These are phyloP conservation scores for Cabera pusaria DNA, from an alignment of 2,888 invertebrate species.

Conservation along the genomic window DNA sequence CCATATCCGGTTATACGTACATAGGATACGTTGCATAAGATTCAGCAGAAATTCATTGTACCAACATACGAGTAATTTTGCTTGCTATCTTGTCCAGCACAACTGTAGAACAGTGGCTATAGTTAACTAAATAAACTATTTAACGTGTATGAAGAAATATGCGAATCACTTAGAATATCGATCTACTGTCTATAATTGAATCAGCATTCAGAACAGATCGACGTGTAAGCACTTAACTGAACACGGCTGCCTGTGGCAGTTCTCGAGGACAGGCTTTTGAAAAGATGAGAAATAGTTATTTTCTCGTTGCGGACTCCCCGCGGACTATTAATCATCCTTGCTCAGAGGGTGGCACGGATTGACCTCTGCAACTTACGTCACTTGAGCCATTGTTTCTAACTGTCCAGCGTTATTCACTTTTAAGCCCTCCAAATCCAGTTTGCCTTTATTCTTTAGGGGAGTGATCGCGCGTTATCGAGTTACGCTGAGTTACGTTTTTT, in stretches of 20 bases:
- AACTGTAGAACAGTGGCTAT: too few relatives aligned
- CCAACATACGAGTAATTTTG: too few relatives aligned
- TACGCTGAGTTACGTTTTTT: slow-evolving; percentile 18
- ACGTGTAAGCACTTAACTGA: slow-evolving; percentile 60
- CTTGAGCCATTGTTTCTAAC: slow-evolving; percentile 43
- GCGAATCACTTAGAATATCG: too few relatives aligned
- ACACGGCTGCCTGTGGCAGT: slow-evolving; percentile 67
- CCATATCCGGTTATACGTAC: too few relatives aligned
- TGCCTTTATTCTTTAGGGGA: slow-evolving; percentile 14
- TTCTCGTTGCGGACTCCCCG: slow-evolving; percentile 62
- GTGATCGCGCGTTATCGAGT: slow-evolving; percentile 17
- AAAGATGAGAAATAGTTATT: slow-evolving; percentile 78
- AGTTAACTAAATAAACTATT: too few relatives aligned
- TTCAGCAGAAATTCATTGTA: too few relatives aligned
- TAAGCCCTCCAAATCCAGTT: slow-evolving; percentile 7
- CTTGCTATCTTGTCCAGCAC: too few relatives aligned
- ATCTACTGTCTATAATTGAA: too few relatives aligned
- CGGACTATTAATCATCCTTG: slow-evolving; percentile 69
- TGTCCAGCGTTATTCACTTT: neutral
- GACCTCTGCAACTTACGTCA: slow-evolving; percentile 58
- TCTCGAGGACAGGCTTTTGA: slow-evolving; percentile 63
- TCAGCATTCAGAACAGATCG: slow-evolving; percentile 49
- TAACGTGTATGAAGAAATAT: too few relatives aligned
- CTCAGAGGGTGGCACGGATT: slow-evolving; percentile 65
- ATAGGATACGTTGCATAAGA: too few relatives aligned